These are phyloP conservation scores for Drosophila nr. perissopoda DNA, from an alignment of 2,888 invertebrate genomes.

Conservation along the genomic window DNA sequence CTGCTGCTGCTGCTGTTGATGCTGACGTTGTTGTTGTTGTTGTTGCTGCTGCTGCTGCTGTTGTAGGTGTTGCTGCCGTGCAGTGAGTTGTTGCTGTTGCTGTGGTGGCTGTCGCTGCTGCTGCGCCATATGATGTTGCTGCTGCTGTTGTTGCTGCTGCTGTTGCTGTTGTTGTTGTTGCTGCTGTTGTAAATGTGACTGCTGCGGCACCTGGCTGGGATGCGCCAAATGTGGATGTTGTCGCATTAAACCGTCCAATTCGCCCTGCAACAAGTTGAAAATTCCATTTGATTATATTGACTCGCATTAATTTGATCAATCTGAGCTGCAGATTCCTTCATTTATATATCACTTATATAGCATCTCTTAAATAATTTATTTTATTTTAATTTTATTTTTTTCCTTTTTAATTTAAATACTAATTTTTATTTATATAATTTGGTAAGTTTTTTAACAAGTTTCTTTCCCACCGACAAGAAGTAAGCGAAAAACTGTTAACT, in stretches of 20 bases:
- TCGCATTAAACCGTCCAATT: constrained; percentile 92
- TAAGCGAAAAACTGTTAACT: not conserved
- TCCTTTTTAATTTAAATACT: too few species aligned
- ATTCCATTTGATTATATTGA: not conserved
- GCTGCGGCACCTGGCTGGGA: constrained; percentile 87
- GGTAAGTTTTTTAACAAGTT: not conserved
- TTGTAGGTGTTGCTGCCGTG: constrained; percentile 58
- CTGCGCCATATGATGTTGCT: constrained; percentile 12
- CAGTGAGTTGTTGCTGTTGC: constrained; percentile 84
- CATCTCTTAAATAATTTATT: too few species aligned
- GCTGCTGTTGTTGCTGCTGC: constrained; percentile 85
- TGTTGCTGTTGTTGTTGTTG: constrained; percentile 87
- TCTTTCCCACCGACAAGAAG: not conserved
- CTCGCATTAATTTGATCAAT: too few species aligned
- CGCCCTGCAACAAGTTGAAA: constrained; percentile 85
- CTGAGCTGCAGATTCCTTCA: too few species aligned
- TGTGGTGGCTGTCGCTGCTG: constrained; percentile 87
- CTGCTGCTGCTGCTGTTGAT: constrained; percentile 49
- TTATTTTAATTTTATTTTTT: too few species aligned
- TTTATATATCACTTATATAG: too few species aligned
- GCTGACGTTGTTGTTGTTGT: constrained; percentile 40
- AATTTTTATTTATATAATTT: too few species aligned
- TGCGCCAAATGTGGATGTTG: constrained; percentile 91
- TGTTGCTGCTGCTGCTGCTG: constrained; percentile 60
- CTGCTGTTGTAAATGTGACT: constrained; percentile 80